Conservation (phyloP, 2,113 vertebrate genomes). For the Polypterus senegalus region DNA sequence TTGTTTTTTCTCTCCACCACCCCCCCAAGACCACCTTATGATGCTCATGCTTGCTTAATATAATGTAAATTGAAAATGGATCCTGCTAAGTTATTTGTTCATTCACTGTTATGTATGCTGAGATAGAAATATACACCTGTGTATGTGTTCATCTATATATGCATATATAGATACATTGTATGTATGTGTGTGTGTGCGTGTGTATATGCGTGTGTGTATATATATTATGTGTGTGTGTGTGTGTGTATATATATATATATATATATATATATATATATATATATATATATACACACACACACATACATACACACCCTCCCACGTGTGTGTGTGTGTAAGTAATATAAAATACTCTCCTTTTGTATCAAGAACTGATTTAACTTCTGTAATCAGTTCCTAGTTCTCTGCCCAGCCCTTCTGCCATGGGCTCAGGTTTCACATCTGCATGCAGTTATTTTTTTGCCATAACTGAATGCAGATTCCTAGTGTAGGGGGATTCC, state of each 20-base stretch:
- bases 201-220: too few relatives aligned
- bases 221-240: too few relatives aligned
- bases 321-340: too few relatives aligned
- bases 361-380: constrained; percentile 3
- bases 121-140: too few relatives aligned
- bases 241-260: too few relatives aligned
- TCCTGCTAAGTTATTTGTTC: constrained; percentile 4
- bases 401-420: constrained; percentile 40
- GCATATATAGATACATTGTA: too few relatives aligned
- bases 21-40: background rate
- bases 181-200: too few relatives aligned
- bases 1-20: background rate
- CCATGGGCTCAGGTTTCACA: constrained; percentile 56
- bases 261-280: too few relatives aligned
- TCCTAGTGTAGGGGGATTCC: constrained; percentile 46
- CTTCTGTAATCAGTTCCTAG: constrained; percentile 18
- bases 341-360: background rate
- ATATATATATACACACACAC: too few relatives aligned
- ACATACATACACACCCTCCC: too few relatives aligned
- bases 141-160: too few relatives aligned
- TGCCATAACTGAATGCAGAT: constrained; percentile 55
- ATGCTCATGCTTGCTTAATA: background rate
- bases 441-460: constrained; percentile 62
- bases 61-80: constrained; percentile 4
- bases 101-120: background rate